Evolutionary conservation across 2,888 invertebrate species (phyloP).

Genomic region (Rotaria magnacalcarata): DNA sequence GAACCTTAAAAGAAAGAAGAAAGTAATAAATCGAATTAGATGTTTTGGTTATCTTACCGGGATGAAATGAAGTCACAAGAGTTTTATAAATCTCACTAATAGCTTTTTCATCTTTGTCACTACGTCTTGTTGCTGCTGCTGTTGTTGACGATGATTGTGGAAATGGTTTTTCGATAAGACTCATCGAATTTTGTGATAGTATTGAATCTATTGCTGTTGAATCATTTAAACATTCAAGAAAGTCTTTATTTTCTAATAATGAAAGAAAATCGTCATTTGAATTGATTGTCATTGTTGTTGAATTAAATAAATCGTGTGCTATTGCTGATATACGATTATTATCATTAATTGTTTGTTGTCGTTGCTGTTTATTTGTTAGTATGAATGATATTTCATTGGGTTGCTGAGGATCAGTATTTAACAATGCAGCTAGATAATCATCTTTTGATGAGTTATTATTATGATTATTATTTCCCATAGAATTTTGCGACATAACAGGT

Average conservation of each 20-base stretch:
- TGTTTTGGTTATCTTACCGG: neutral
- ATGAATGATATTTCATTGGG: neutral
- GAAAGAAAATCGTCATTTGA: conserved; percentile 11
- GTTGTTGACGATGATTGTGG: neutral
- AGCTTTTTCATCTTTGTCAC: conserved; percentile 6
- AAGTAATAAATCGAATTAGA: too few relatives aligned
- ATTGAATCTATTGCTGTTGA: conserved; percentile 5
- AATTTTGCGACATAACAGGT: neutral
- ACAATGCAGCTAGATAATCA: neutral
- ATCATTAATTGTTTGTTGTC: neutral
- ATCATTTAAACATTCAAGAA: conserved; percentile 25
- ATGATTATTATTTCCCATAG: neutral
- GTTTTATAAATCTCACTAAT: conserved; percentile 2
- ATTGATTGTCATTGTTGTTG: neutral
- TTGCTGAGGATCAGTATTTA: neutral
- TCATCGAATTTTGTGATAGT: neutral
- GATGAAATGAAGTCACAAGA: neutral
- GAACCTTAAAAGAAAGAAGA: neutral
- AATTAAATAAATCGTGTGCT: neutral
- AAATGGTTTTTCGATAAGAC: neutral
- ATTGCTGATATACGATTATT: conserved; percentile 7
- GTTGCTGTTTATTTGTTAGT: neutral
- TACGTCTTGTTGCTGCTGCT: neutral
- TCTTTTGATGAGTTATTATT: neutral
- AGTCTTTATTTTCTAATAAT: conserved; percentile 24